Evolutionary conservation across 2,888 invertebrate species (phyloP).

Genomic region (Sminthurides aquaticus): DNA sequence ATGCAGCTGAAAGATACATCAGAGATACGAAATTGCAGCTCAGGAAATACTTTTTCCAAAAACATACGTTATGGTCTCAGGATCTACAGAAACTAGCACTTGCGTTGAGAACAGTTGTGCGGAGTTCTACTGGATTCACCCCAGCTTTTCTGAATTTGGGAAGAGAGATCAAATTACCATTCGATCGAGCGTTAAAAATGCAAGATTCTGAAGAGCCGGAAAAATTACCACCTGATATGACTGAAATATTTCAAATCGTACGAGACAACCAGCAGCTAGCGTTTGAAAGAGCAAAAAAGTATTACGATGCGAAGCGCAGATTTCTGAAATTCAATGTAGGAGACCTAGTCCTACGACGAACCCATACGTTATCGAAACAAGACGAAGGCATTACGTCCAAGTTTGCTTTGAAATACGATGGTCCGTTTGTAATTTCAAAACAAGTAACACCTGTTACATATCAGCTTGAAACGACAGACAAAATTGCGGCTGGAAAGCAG

Average conservation of each 20-base stretch:
- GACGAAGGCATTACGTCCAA: slow-evolving; percentile 17
- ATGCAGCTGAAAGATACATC: slow-evolving; percentile 28
- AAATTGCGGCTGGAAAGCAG: neutral
- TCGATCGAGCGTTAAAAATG: slow-evolving; percentile 16
- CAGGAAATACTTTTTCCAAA: slow-evolving; percentile 11
- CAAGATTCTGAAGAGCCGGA: neutral
- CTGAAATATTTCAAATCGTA: slow-evolving; percentile 20
- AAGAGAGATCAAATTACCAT: slow-evolving; percentile 19
- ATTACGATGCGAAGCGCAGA: slow-evolving; percentile 18
- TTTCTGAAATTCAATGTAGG: slow-evolving; percentile 19
- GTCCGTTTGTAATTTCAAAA: slow-evolving; percentile 16
- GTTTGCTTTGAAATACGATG: slow-evolving; percentile 16
- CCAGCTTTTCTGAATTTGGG: slow-evolving; percentile 25
- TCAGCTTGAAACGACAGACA: neutral
- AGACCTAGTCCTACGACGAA: slow-evolving; percentile 19
- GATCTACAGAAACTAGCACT: slow-evolving; percentile 26
- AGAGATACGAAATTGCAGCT: slow-evolving; percentile 23
- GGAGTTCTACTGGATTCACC: slow-evolving; percentile 16
- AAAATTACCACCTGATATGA: neutral
- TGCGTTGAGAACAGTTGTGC: slow-evolving; percentile 18
- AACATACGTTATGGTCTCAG: slow-evolving; percentile 22
- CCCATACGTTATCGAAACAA: slow-evolving; percentile 17
- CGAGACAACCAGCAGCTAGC: slow-evolving; percentile 13
- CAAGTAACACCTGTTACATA: slow-evolving; percentile 16
- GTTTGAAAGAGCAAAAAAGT: slow-evolving; percentile 11